Percentiles rank a stretch among this genome's conserved stretches.
phyloP scores from a whole-genome alignment of 2,888 invertebrate genomes.

The Lasioglossum lativentre region DNA sequence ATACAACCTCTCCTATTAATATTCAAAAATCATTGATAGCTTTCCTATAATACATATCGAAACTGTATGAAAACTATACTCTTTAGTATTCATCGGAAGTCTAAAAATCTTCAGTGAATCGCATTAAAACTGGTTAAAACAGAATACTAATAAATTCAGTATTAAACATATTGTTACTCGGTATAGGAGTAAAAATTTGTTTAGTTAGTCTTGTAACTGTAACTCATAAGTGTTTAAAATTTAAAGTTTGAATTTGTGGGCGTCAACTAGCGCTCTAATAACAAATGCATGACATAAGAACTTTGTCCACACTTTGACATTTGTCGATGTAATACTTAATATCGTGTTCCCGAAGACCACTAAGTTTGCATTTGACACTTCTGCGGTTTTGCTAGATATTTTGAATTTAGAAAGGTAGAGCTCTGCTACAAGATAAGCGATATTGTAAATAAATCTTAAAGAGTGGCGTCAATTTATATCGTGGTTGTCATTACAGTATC shows the following conservation, averaged over 20 bases:
- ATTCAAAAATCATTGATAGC: background rate
- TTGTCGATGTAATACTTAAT: background rate
- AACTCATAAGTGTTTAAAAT: background rate
- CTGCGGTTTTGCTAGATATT: background rate
- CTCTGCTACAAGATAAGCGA: no score
- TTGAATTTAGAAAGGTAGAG: background rate
- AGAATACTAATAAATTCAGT: background rate
- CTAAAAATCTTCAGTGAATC: background rate
- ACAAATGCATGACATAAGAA: background rate
- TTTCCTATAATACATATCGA: background rate
- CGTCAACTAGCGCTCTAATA: background rate
- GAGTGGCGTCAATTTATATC: background rate
- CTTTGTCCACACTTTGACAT: background rate
- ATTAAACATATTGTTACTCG: background rate
- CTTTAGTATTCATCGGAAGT: no score
- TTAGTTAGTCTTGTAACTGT: background rate
- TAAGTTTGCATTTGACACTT: background rate
- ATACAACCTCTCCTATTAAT: background rate
- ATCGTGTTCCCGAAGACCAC: background rate
- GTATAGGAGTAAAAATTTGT: background rate
- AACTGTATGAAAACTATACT: background rate
- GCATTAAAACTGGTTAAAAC: background rate
- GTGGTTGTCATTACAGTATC: background rate
- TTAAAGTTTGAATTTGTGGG: background rate
- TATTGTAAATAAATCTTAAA: background rate